These are phyloP conservation scores for Abrostola triplasia DNA, from an alignment of 2,888 invertebrate genomes.

Conservation along the genomic window DNA sequence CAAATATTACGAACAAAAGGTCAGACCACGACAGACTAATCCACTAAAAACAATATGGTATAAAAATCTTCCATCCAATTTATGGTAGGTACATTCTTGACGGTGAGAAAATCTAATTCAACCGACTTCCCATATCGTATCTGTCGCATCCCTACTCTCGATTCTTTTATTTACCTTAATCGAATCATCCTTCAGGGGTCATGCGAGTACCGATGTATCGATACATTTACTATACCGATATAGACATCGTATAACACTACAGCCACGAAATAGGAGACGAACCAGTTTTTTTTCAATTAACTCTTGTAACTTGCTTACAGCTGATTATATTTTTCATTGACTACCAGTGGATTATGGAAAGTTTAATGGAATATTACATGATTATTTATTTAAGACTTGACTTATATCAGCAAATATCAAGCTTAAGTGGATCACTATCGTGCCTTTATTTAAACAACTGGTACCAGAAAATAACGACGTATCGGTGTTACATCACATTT, in stretches of 20 bases:
- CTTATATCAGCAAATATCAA: slow-evolving; percentile 32
- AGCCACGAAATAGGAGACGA: slow-evolving; percentile 6
- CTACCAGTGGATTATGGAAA: slow-evolving; percentile 35
- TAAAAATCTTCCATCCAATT: background rate
- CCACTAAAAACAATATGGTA: background rate
- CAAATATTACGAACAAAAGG: slow-evolving; percentile 39
- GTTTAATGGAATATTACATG: slow-evolving; percentile 42
- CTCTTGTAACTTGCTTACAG: background rate
- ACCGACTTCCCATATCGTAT: background rate
- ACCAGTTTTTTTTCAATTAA: slow-evolving; percentile 11
- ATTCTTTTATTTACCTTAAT: background rate
- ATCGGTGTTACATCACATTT: slow-evolving; percentile 7
- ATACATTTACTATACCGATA: background rate
- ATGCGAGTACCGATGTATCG: too few relatives aligned
- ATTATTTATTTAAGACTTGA: slow-evolving; percentile 51
- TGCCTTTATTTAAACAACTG: slow-evolving; percentile 51
- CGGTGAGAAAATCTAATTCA: too few relatives aligned
- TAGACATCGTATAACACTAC: background rate
- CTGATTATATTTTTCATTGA: slow-evolving; percentile 17
- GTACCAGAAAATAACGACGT: slow-evolving; percentile 23
- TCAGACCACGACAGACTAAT: slow-evolving; percentile 8
- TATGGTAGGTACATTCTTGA: too few relatives aligned
- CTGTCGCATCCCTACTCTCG: background rate
- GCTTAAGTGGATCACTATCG: slow-evolving; percentile 35
- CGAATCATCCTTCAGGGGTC: background rate